Evolutionary conservation across 2,113 vertebrate genomes (phyloP).

Genomic region (Amia ocellicauda): DNA sequence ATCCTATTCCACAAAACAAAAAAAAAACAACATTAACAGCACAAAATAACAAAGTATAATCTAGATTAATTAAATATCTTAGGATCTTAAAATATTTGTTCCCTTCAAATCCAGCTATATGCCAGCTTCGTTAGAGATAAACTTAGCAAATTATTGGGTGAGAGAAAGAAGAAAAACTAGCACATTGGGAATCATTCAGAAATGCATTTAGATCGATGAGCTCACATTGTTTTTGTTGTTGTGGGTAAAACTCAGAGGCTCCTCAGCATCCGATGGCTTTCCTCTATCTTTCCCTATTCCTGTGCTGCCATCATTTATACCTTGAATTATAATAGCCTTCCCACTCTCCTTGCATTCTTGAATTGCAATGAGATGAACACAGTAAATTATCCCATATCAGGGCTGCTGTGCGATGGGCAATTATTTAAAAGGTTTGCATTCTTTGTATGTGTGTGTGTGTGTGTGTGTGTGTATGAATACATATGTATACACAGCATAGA

Average conservation of each 20-base stretch:
- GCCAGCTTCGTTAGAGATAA: too few species aligned
- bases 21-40: background rate
- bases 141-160: too few species aligned
- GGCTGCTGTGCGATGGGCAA: slow-evolving; percentile 17
- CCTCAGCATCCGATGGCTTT: background rate
- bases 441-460: background rate
- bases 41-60: slow-evolving; percentile 20
- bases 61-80: too few species aligned
- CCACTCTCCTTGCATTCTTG: slow-evolving; percentile 12
- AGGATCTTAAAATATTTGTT: too few species aligned
- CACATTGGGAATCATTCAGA: background rate
- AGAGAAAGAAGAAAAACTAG: too few species aligned
- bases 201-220: background rate
- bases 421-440: background rate
- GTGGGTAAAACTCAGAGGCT: background rate
- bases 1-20: slow-evolving; percentile 12
- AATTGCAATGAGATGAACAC: slow-evolving; percentile 20
- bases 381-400: slow-evolving; percentile 18
- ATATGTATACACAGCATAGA: background rate
- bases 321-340: slow-evolving; percentile 24
- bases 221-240: background rate
- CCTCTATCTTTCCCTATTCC: background rate
- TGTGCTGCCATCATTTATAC: slow-evolving; percentile 24
- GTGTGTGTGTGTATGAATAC: background rate
- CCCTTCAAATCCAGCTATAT: too few species aligned